Evolutionary conservation across 2,113 vertebrate genomes (phyloP).

Genomic region (Chamaea fasciata): DNA sequence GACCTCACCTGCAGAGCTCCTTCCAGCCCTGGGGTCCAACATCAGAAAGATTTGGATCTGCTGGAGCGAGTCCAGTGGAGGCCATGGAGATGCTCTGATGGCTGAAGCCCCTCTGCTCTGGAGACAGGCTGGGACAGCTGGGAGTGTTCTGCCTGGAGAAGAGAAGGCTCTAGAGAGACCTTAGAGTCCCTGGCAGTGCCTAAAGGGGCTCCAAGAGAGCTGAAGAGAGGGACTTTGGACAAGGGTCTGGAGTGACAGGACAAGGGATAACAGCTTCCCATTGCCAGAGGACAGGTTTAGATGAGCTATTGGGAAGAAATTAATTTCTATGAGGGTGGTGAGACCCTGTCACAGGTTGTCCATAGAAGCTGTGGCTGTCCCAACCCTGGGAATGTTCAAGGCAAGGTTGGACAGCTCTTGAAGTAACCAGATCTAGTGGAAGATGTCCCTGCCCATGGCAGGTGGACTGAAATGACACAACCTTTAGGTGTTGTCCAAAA

Average conservation of each 20-base stretch:
- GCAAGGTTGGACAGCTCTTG: background rate
- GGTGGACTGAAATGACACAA: background rate
- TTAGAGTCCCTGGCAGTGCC: background rate
- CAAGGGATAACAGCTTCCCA: background rate
- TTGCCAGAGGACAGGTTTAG: background rate
- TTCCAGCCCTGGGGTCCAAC: background rate
- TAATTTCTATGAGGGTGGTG: background rate
- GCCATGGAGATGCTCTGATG: background rate
- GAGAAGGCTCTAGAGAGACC: background rate
- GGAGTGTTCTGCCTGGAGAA: too few relatives aligned
- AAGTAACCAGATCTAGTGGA: background rate
- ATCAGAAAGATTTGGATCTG: background rate
- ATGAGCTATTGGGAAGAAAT: background rate
- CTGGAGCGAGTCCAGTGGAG: fast-evolving
- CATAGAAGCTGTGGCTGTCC: background rate
- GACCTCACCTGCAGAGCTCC: background rate
- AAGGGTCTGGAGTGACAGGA: background rate
- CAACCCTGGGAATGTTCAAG: background rate
- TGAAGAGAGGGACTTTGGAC: background rate
- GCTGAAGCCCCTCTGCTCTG: background rate
- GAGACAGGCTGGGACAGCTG: background rate
- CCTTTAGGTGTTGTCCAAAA: background rate
- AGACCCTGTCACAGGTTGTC: background rate
- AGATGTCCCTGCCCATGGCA: background rate
- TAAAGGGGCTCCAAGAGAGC: background rate